Conservation (phyloP, 2,888 invertebrate genomes). For the Cotesia congregata region DNA sequence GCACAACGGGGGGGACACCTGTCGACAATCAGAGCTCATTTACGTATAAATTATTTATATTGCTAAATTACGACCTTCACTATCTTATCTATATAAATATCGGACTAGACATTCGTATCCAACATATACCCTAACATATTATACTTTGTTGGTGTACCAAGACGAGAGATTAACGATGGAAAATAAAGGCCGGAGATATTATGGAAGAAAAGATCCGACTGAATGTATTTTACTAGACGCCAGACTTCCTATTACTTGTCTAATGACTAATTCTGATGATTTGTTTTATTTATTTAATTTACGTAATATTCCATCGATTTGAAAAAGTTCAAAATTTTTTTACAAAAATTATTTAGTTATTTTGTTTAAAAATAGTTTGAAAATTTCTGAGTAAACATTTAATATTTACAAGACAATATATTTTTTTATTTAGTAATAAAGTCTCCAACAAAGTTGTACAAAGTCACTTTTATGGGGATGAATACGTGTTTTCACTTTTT, state of each 20-base stretch:
- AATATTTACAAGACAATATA: too few relatives aligned
- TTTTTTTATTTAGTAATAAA: too few relatives aligned
- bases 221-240: background rate
- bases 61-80: slow-evolving; percentile 30
- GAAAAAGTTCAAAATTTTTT: too few relatives aligned
- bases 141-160: background rate
- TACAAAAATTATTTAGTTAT: too few relatives aligned
- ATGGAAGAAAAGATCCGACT: background rate
- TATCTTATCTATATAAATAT: background rate
- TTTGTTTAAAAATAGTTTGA: too few relatives aligned
- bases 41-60: slow-evolving; percentile 29
- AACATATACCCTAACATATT: background rate
- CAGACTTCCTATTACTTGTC: background rate
- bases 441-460: too few relatives aligned
- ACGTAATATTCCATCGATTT: background rate
- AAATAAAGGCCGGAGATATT: background rate
- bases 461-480: too few relatives aligned
- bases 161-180: background rate
- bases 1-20: slow-evolving; percentile 43
- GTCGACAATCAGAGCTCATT: slow-evolving; percentile 48
- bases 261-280: background rate
- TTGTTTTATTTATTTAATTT: background rate
- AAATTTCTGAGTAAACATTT: too few relatives aligned
- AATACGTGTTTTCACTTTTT: too few relatives aligned
- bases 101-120: background rate